phyloP scores from a whole-genome alignment of 2,113 vertebrate species.

The Embiotoca jacksoni region DNA sequence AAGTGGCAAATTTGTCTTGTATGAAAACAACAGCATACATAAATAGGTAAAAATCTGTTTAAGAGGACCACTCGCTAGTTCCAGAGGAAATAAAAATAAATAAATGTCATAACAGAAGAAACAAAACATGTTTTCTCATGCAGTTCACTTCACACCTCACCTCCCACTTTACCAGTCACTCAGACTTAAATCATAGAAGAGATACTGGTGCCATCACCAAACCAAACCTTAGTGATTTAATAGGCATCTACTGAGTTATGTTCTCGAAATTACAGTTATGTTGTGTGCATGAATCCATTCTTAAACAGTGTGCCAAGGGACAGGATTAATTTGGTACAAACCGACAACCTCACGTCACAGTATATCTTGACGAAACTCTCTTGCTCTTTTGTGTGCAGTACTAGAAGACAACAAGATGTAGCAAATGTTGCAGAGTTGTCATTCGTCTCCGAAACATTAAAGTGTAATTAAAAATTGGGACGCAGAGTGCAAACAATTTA shows the following conservation, averaged over 20 bases:
- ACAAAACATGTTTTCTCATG: no score
- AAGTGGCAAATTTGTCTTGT: no score
- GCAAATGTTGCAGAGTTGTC: constrained; percentile 5
- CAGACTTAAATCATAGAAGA: no score
- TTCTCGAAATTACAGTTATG: neutral
- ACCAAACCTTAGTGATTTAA: constrained; percentile 9
- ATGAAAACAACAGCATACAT: no score
- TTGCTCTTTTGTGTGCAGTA: constrained; percentile 5
- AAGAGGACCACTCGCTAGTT: no score
- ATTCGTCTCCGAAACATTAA: neutral
- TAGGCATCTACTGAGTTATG: neutral
- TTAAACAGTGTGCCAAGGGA: constrained; percentile 2
- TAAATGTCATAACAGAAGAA: no score
- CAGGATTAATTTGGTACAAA: neutral
- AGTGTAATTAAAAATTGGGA: neutral
- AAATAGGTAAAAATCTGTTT: no score
- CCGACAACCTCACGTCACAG: neutral
- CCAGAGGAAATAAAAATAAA: no score
- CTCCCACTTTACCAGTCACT: no score
- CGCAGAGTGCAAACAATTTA: neutral
- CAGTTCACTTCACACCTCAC: no score
- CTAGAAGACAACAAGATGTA: constrained; percentile 1
- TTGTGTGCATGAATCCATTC: neutral
- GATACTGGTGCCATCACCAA: no score
- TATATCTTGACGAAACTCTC: constrained; percentile 1